Evolutionary conservation across 2,888 invertebrate species (phyloP), one percentile per base, ranked within the genome.

Genomic region (Sesamia inferens): DNA sequence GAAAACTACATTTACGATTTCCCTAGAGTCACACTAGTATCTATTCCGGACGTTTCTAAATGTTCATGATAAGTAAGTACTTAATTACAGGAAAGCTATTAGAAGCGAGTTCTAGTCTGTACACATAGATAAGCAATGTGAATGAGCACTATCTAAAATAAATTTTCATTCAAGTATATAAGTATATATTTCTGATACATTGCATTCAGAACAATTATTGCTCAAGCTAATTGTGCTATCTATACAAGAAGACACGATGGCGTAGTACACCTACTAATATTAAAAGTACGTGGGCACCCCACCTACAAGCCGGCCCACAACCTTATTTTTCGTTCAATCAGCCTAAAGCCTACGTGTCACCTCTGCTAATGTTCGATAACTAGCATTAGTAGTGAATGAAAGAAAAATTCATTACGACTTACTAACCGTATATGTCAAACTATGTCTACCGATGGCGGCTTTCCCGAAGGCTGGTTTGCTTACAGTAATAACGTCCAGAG

Each of bases 221-320:
- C 75, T 72, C 54, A 85, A 80, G 59, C 55, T 77, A 73, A 90
- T 89, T 88, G 88, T 87, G 90, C 88, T 88, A 90, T n/a, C n/a
- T 88, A 89, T 90, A 90, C 81, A 89, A 91, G 92, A 94, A 89
- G 92, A 91, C 88, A 87, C 90, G 86, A 88, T 90, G 89, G 89
- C 90, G 89, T 92, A 92, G 90, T 91, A 94, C 94, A 94, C 94
- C 93, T 93, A 95, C 94, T 89, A 87, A 90, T 88, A 88, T 92
- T 88, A 87, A 89, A 89, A 90, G 89, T 92, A 95, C 95, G 95
- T 95, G 95, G 95, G 95, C 94, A 90, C 91, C 89, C 86, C 95
- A 94, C 95, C 95, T 95, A 94, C 94, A 91, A 86, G 79, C 83
- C 94, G 91, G 88, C 95, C 96, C 95, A 96, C 95, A 90, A 89